These are phyloP conservation scores for Autographa gamma DNA, from an alignment of 2,888 invertebrate species.

Conservation along the genomic window DNA sequence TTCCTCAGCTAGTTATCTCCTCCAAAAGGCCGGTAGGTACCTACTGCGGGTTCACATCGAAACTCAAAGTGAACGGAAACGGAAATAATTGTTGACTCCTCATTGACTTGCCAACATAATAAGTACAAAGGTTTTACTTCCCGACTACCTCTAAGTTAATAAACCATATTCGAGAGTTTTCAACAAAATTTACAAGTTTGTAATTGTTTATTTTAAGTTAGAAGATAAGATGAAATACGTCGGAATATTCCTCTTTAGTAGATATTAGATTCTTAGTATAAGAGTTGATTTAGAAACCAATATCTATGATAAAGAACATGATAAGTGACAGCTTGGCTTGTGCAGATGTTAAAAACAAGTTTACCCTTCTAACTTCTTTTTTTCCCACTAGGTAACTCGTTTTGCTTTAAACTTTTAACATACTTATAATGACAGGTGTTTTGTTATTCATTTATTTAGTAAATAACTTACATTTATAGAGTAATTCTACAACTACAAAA, in stretches of 20 bases:
- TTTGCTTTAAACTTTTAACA: no score
- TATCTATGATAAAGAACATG: background rate
- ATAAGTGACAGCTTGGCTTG: background rate
- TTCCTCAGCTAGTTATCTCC: background rate
- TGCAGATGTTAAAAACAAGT: no score
- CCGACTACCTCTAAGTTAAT: background rate
- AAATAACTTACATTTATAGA: no score
- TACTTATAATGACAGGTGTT: no score
- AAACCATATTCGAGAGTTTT: background rate
- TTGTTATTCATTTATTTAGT: no score
- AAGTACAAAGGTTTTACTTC: conserved; percentile 18
- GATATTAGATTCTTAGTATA: background rate
- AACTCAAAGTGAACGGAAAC: background rate
- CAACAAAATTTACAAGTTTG: background rate
- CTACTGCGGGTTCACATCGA: background rate
- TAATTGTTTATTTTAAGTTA: conserved; percentile 4
- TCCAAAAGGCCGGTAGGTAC: conserved; percentile 2
- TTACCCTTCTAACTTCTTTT: no score
- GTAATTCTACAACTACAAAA: no score
- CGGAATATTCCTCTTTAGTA: background rate
- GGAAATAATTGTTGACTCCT: conserved; percentile 10
- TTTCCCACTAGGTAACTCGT: no score
- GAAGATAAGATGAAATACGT: background rate
- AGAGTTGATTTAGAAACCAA: background rate
- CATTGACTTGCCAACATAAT: conserved; percentile 5